A percentile compares a stretch with the other conserved stretches of the same genome.
phyloP scores from a whole-genome alignment of 2,888 invertebrate species.

The Argyresthia goedartella region DNA sequence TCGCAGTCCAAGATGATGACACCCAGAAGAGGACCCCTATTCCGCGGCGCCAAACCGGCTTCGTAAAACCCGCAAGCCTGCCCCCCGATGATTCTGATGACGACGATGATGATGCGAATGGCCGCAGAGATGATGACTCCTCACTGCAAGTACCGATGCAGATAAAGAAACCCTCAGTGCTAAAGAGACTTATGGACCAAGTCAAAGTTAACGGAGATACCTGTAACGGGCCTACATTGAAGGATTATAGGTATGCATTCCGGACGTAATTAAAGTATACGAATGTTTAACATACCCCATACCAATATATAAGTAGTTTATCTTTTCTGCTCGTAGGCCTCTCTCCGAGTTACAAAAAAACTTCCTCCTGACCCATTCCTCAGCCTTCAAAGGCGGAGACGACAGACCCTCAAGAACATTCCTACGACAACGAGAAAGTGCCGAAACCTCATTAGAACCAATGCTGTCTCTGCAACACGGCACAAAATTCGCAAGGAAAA shows the following conservation, averaged over 20 bases:
- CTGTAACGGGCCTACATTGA: conserved; percentile 34
- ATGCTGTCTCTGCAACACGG: conserved; percentile 39
- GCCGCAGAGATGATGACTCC: conserved; percentile 9
- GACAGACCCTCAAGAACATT: neutral
- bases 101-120: neutral
- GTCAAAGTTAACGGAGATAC: conserved; percentile 16
- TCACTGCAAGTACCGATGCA: too few species aligned
- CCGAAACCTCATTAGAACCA: conserved; percentile 23
- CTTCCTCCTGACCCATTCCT: too few species aligned
- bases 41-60: conserved; percentile 19
- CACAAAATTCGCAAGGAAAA: conserved; percentile 32
- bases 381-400: too few species aligned
- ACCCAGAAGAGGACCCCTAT: neutral
- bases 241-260: conserved; percentile 33
- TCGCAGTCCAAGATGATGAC: neutral
- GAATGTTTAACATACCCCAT: too few species aligned
- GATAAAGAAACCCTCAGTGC: conserved; percentile 22
- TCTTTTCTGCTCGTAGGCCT: neutral
- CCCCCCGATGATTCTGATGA: too few species aligned
- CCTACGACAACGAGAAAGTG: conserved; percentile 11
- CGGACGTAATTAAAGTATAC: too few species aligned
- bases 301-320: too few species aligned
- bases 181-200: conserved; percentile 33
- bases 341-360: neutral
- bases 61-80: conserved; percentile 15